These are phyloP conservation scores for Megathymus violae DNA, from an alignment of 1,140 invertebrate species.

Conservation along the genomic window DNA sequence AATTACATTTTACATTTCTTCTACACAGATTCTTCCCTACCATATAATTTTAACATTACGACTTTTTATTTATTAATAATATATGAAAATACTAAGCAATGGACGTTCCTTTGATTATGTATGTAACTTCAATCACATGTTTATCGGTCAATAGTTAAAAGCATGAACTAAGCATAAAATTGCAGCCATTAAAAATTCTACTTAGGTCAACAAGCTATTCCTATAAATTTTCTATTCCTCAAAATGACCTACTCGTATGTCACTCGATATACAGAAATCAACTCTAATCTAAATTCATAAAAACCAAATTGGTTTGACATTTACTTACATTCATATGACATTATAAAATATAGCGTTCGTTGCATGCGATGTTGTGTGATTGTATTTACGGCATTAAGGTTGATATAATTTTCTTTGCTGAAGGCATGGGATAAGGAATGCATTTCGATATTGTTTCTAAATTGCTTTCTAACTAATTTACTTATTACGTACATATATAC, in stretches of 20 bases:
- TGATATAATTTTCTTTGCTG: conserved; percentile 25
- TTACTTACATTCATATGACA: conserved; percentile 5
- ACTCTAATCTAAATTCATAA: conserved; percentile 22
- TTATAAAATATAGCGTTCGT: not conserved
- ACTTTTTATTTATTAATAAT: too few species aligned
- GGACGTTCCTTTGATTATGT: not conserved
- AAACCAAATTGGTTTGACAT: conserved; percentile 27
- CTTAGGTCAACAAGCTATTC: conserved; percentile 26
- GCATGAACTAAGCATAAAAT: conserved; percentile 30
- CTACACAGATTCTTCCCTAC: too few species aligned
- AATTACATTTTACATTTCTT: too few species aligned
- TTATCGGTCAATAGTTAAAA: conserved; percentile 11
- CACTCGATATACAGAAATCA: conserved; percentile 5
- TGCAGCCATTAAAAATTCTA: conserved; percentile 24
- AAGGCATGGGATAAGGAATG: conserved; percentile 9
- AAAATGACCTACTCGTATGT: too few species aligned
- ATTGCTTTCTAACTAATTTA: too few species aligned
- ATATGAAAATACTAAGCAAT: not conserved
- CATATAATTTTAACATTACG: too few species aligned
- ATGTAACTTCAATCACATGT: not conserved
- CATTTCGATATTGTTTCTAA: conserved; percentile 17
- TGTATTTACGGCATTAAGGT: conserved; percentile 28
- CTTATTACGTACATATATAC: too few species aligned
- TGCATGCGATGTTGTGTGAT: conserved; percentile 30
- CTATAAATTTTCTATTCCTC: conserved; percentile 23